A percentile compares a stretch with the other conserved stretches of the same genome.
Evolutionary conservation across 2,113 vertebrate genomes (phyloP).

Genomic region (Talpa occidentalis): DNA sequence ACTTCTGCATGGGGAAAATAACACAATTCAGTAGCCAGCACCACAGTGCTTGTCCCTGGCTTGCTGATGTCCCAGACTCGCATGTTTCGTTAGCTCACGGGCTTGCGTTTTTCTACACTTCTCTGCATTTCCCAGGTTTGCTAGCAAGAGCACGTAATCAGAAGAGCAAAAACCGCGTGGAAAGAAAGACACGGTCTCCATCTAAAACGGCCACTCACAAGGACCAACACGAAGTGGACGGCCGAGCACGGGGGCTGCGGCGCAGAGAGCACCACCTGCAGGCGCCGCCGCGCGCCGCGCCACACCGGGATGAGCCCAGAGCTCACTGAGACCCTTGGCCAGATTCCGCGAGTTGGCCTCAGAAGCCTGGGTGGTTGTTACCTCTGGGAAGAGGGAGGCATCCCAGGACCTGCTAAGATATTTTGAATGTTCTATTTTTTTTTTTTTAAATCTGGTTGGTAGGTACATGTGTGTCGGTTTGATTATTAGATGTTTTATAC

Average conservation of each 20-base stretch:
- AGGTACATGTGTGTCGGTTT: not conserved
- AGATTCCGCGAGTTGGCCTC: not conserved
- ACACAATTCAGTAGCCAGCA: not conserved
- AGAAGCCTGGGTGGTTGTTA: not conserved
- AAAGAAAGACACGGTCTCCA: not conserved
- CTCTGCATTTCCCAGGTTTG: conserved; percentile 41
- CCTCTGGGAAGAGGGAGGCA: not conserved
- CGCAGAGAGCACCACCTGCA: too few species aligned
- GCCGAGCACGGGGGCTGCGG: not conserved
- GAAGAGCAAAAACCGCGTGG: not conserved
- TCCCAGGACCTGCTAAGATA: not conserved
- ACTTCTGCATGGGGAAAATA: not conserved
- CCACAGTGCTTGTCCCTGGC: not conserved
- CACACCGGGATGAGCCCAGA: not conserved
- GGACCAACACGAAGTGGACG: not conserved
- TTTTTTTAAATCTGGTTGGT: not conserved
- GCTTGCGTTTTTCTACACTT: not conserved
- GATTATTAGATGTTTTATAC: not conserved
- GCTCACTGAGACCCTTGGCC: not conserved
- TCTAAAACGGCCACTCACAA: not conserved
- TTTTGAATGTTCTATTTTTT: not conserved
- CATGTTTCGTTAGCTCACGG: not conserved
- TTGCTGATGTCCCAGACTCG: conserved; percentile 1
- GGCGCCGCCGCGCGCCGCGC: too few species aligned
- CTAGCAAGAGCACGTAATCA: not conserved